Conservation (phyloP, 2,113 vertebrate genomes). For the Ciconia stormi region DNA sequence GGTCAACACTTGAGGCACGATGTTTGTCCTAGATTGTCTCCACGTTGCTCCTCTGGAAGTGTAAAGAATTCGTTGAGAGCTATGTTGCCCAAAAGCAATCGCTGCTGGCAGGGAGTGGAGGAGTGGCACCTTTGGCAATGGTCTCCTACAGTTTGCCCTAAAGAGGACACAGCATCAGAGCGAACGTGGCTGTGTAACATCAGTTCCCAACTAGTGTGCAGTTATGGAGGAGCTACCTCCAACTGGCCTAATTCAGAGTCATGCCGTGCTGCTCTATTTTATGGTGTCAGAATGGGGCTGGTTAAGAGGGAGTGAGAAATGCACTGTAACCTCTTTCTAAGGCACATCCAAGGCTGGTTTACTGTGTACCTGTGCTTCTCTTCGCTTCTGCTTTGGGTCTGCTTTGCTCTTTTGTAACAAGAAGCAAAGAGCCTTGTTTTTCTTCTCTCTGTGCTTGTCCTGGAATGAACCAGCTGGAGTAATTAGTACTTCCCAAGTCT, state of each 20-base stretch:
- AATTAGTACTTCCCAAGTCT: slow-evolving; percentile 6
- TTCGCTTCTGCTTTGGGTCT: neutral
- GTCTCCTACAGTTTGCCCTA: neutral
- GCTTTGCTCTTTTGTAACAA: neutral
- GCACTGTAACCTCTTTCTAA: fast-evolving
- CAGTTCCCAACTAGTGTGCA: neutral
- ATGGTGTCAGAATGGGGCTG: neutral
- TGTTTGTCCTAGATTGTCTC: neutral
- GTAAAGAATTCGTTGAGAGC: neutral
- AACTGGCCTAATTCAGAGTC: neutral
- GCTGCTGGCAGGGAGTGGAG: neutral
- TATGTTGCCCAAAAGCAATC: neutral
- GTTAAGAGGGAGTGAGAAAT: neutral
- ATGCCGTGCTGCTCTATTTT: neutral
- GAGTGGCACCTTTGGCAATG: neutral
- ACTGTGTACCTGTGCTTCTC: neutral
- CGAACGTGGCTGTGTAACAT: fast-evolving
- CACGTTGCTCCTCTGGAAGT: neutral
- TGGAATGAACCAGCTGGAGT: neutral
- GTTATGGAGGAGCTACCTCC: neutral
- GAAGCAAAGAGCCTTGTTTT: neutral
- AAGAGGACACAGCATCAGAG: neutral
- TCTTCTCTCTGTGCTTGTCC: neutral
- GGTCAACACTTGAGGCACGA: neutral
- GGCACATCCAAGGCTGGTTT: neutral